These are phyloP conservation scores for human DNA, from an alignment of 2,113 vertebrate species.

Conservation along the genomic window DNA sequence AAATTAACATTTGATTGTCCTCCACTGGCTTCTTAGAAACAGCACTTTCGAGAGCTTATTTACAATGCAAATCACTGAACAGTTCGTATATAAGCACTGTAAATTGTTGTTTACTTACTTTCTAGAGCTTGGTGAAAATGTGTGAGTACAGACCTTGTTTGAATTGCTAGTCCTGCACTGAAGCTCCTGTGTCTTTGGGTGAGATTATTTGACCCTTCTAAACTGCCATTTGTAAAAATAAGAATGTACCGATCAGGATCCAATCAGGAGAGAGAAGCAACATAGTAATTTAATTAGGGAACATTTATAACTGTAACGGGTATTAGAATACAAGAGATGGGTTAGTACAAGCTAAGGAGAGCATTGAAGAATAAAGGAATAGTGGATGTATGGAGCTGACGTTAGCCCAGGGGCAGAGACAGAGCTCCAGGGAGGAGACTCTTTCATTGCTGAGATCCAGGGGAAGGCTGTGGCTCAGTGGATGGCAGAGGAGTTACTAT, in stretches of 20 bases:
- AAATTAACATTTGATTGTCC: constrained; percentile 2
- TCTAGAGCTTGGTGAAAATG: background rate
- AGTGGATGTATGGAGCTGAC: background rate
- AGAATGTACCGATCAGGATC: background rate
- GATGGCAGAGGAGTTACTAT: background rate
- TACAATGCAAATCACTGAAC: background rate
- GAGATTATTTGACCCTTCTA: background rate
- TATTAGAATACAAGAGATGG: background rate
- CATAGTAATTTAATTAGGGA: background rate
- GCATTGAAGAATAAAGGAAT: background rate
- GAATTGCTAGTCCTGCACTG: background rate
- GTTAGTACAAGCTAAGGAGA: background rate
- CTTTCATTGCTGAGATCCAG: background rate
- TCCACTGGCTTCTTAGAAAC: background rate
- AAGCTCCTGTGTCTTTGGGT: background rate
- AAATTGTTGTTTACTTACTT: background rate
- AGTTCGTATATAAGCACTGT: background rate
- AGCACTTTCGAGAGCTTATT: background rate
- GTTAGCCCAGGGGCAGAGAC: fast-evolving
- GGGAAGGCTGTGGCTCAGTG: too few species aligned
- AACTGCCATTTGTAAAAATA: background rate
- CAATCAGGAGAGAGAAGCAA: background rate
- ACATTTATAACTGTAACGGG: background rate
- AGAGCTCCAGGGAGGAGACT: background rate
- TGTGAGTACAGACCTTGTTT: background rate